Evolutionary conservation across 2,888 invertebrate species (phyloP), one percentile per base, ranked within the genome.

Genomic region (Gymnocheta viridis): DNA sequence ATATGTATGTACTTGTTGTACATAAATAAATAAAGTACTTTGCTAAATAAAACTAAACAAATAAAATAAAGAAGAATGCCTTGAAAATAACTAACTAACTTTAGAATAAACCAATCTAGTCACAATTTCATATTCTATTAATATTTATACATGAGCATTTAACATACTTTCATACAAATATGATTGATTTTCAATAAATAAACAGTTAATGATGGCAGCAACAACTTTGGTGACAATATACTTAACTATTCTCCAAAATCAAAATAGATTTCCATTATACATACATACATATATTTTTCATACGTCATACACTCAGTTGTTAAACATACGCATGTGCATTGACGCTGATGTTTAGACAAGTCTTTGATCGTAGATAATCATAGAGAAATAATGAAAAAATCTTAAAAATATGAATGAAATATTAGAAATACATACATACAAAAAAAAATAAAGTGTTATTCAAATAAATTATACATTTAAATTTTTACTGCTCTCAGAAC

Each of bases 61-160:
- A 41, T 54, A 51, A 54, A 69, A 17, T 60, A 60, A 73, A 84
- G 69, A 74, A 86, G 86, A 86, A 86, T 85, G 67, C 88, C 86
- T 85, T 84, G 86, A 81, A 83, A 70, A 85, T 27, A 54, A 7
- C 4, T 14, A n/a, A n/a, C n/a, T 84, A 82, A 84, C 85, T 86
- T 81, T 83, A 86, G 81, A 87, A 86, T 85, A 51, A 82, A 84
- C 44, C 64, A 47, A 69, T 47, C 47, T 10, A 35, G 17, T 35
- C 19, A 35, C 60, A 62, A 77, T 72, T 56, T 77, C 70, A 22
- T 35, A 56, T 35, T 56, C 10, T 41, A 19, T n/a, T n/a, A 32
- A 58, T 41, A 44, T 19, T 12, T 32, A 72, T 32, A 38, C n/a
- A 56, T 27, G 27, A 4, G 7, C 47, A 73, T 38, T 0, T 60